These are phyloP conservation scores for Amblyjoppa proteus DNA, from an alignment of 2,888 invertebrate genomes.

Conservation along the genomic window DNA sequence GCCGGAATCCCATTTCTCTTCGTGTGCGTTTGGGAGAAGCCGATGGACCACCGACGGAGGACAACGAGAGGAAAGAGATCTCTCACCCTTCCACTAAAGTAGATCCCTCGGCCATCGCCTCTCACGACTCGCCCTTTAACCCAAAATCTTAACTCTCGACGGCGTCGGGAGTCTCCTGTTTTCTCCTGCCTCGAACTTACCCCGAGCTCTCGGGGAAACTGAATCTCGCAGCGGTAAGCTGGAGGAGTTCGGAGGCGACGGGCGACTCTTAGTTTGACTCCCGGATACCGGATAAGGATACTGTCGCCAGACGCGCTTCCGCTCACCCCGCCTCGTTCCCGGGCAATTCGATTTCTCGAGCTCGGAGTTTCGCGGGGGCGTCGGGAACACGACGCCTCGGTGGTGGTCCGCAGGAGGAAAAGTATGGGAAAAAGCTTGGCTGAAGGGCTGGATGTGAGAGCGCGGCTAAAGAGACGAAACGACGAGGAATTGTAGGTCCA, in stretches of 20 bases:
- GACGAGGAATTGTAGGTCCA: background rate
- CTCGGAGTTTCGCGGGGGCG: slow-evolving; percentile 34
- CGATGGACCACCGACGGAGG: slow-evolving; percentile 34
- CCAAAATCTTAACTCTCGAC: slow-evolving; percentile 61
- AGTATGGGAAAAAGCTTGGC: slow-evolving; percentile 22
- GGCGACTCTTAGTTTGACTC: slow-evolving; percentile 46
- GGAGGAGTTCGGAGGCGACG: slow-evolving; percentile 22
- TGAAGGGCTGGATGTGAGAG: background rate
- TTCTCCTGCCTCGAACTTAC: background rate
- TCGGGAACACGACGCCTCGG: slow-evolving; percentile 19
- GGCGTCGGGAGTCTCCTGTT: slow-evolving; percentile 26
- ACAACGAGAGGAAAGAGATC: slow-evolving; percentile 36
- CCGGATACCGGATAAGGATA: slow-evolving; percentile 26
- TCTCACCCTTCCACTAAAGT: slow-evolving; percentile 12
- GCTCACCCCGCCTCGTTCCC: background rate
- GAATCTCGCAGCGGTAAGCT: slow-evolving; percentile 7
- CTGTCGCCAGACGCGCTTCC: background rate
- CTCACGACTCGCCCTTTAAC: slow-evolving; percentile 59
- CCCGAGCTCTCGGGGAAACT: slow-evolving; percentile 11
- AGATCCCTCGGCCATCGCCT: slow-evolving; percentile 27
- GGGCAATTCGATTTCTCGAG: slow-evolving; percentile 57
- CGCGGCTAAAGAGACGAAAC: background rate
- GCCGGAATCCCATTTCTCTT: slow-evolving; percentile 58
- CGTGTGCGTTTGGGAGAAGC: slow-evolving; percentile 50
- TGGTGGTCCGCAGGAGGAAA: slow-evolving; percentile 1